Evolutionary conservation across 2,113 vertebrate genomes (phyloP), one percentile per base, ranked within the genome.

Genomic region (Ophthalmolycus amberensis): DNA sequence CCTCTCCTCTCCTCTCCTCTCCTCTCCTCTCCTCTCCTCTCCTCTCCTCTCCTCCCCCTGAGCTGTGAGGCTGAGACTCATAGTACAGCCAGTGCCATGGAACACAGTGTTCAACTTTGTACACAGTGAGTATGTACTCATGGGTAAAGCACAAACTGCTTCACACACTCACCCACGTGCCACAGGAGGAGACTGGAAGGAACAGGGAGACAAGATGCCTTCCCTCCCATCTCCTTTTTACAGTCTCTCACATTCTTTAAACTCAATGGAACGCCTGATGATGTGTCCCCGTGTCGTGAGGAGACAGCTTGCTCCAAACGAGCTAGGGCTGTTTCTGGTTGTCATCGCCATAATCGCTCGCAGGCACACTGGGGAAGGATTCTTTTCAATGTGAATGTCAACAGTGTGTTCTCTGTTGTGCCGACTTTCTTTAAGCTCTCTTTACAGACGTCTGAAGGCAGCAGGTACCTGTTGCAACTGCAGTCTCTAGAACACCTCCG

Each of bases 51-150:
- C n/a, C 6, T n/a, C 56, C 75, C 38, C 44, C 9, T 27, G 56
- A 59, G 37, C 52, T 66, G 20, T 22, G n/a, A 72, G 59, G 14
- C 75, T 79, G 27, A 86, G 76, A 70, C 46, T 75, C 64, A 22
- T 34, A 37, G 32, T 58, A 76, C 69, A 60, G 37, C 11, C 3
- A 65, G 71, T 66, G 22, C 65, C 40, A n/a, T 12, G 22, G 76
- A 81, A 87, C 80, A 85, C 68, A 67, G 15, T 54, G 83, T 88
- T 85, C 71, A 44, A 76, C 62, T 48, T 40, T 79, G 77, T 65
- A 72, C n/a, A 80, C 72, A 74, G 68, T 40, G 81, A 85, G 85
- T 74, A 70, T 58, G 56, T 67, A 58, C 62, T 62, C 48, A 69
- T 54, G 32, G 8, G 37, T 16, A 8, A 77, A 82, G 79, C 11